Percentiles rank a stretch among this genome's conserved stretches.
Evolutionary conservation across 2,113 vertebrate species (phyloP).

Genomic region (Isurus oxyrinchus): DNA sequence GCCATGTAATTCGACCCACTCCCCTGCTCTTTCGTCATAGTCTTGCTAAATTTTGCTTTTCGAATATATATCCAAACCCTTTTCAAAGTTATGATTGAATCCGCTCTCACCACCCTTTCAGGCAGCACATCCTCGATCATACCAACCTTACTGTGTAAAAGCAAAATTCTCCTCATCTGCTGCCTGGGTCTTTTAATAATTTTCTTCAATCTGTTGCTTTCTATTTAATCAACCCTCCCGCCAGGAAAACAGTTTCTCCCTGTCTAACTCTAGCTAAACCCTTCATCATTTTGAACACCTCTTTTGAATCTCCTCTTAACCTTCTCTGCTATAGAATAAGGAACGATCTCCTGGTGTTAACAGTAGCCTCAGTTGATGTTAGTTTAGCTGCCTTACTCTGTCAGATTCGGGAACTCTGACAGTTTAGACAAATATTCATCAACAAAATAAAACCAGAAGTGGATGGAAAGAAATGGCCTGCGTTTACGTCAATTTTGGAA

Average conservation of each 20-base stretch:
- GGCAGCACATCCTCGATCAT: background rate
- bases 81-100: background rate
- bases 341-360: background rate
- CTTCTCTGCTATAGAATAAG: too few relatives aligned
- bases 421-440: background rate
- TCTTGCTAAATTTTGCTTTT: background rate
- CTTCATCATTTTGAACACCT: too few relatives aligned
- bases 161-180: background rate
- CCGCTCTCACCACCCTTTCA: background rate
- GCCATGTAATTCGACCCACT: too few relatives aligned
- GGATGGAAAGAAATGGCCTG: background rate
- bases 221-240: background rate
- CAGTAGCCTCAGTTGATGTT: background rate
- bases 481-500: background rate
- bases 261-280: too few relatives aligned
- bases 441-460: background rate
- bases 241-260: background rate
- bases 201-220: background rate
- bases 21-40: too few relatives aligned
- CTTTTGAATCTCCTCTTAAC: too few relatives aligned
- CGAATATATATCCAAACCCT: background rate
- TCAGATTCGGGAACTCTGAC: background rate
- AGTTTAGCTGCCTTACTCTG: background rate
- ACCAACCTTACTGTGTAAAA: background rate
- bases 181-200: background rate